Evolutionary conservation across 2,113 vertebrate genomes (phyloP).

Genomic region (Tiliqua scincoides): DNA sequence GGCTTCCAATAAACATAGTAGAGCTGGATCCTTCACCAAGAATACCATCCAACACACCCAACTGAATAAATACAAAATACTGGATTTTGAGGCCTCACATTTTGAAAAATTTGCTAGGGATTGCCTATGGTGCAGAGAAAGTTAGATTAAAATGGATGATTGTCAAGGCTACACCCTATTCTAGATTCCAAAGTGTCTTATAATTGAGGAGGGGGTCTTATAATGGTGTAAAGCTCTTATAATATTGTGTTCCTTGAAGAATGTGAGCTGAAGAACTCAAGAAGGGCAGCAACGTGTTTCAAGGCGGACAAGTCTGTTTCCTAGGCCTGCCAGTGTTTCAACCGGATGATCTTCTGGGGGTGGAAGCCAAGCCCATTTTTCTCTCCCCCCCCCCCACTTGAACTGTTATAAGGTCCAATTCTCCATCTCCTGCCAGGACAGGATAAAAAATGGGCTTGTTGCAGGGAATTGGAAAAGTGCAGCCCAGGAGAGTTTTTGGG

Average conservation of each 20-base stretch:
- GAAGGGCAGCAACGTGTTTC: background rate
- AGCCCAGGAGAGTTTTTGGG: slow-evolving; percentile 54
- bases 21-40: background rate
- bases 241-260: background rate
- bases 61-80: too few relatives aligned
- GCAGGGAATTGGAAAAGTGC: slow-evolving; percentile 3
- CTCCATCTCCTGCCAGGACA: background rate
- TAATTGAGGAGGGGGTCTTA: too few relatives aligned
- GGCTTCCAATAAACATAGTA: too few relatives aligned
- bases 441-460: background rate
- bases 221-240: background rate
- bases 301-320: background rate
- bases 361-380: background rate
- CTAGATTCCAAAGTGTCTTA: background rate
- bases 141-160: too few relatives aligned
- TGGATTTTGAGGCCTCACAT: too few relatives aligned
- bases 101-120: too few relatives aligned
- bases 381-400: background rate
- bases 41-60: too few relatives aligned
- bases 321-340: rapidly evolving
- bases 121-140: too few relatives aligned
- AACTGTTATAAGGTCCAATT: background rate
- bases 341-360: background rate
- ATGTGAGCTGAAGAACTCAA: too few relatives aligned
- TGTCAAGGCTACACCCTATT: background rate